Evolutionary conservation across 2,113 vertebrate genomes (phyloP), one percentile per base, ranked within the genome.

Genomic region (Chrysochloris asiatica): DNA sequence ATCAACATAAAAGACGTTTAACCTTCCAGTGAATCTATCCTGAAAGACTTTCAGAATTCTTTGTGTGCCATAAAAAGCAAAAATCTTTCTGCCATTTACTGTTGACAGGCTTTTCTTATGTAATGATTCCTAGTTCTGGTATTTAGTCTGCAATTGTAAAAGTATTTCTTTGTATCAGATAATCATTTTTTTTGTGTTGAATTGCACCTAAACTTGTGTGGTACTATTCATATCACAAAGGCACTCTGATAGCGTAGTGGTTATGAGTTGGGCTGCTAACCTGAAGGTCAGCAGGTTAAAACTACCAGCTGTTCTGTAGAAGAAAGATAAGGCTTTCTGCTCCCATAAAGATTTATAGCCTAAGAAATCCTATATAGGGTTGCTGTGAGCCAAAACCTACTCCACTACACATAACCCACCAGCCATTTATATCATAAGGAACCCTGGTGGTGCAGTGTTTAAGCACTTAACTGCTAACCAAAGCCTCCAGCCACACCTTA

Each of bases 181-280:
- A 75, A 2, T 78, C 59, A 61, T 45, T 90, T 91, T 22, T 93
- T 95, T 11, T 63, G 12, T 33, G 36, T 78, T 96, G 54, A 86
- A 81, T 93, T 59, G 80, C 69, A 93, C 95, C 94, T 94, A 96
- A 92, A 96, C 95, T 95, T 93, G 56, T 86, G 28, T 69, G 45
- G 71, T 54, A 76, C 72, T 88, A 82, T 93, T 96, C 80, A 75
- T 92, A 88, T 86, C 73, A 21, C 82, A 78, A 61, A 50, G 48
- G 48, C 48, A 50, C 48, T 50, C 9, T 8, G 16, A 16, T 8
- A 50, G n/a, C n/a, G n/a, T n/a, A n/a, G n/a, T n/a, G n/a, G n/a
- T n/a, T n/a, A n/a, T n/a, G n/a, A n/a, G n/a, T n/a, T n/a, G n/a
- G n/a, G n/a, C n/a, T n/a, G n/a, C n/a, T n/a, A n/a, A n/a, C n/a